These are phyloP conservation scores for Sinosuthora webbiana DNA, from an alignment of 2,113 vertebrate genomes.

Conservation along the genomic window DNA sequence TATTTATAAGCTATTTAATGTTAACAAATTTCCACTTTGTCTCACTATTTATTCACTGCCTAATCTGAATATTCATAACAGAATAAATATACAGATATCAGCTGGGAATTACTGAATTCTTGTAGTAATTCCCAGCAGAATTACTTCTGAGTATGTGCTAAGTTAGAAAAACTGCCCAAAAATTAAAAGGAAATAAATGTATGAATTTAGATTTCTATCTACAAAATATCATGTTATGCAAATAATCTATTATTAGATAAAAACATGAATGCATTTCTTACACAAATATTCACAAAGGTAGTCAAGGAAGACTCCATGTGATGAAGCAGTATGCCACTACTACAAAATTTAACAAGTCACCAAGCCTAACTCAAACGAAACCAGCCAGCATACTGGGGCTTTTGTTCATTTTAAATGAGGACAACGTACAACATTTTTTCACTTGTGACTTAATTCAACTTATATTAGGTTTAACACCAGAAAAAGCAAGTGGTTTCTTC, in stretches of 20 bases:
- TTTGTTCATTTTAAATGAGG: neutral
- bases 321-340: neutral
- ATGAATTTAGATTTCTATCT: neutral
- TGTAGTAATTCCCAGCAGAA: neutral
- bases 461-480: neutral
- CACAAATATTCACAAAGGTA: neutral
- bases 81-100: slow-evolving; percentile 6
- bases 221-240: neutral
- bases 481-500: neutral
- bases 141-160: neutral
- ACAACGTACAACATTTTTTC: neutral
- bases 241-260: neutral
- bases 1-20: neutral
- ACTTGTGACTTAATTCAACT: neutral
- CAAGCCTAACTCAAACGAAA: neutral
- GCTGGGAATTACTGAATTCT: neutral
- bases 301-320: neutral
- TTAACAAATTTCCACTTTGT: neutral
- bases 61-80: slow-evolving; percentile 51
- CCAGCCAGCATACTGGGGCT: accelerated
- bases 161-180: neutral
- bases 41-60: slow-evolving; percentile 13
- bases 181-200: neutral
- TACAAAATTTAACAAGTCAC: neutral
- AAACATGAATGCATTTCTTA: neutral